Evolutionary conservation across 2,888 invertebrate genomes (phyloP), one percentile per base, ranked within the genome.

Genomic region (Latrodectus hesperus): DNA sequence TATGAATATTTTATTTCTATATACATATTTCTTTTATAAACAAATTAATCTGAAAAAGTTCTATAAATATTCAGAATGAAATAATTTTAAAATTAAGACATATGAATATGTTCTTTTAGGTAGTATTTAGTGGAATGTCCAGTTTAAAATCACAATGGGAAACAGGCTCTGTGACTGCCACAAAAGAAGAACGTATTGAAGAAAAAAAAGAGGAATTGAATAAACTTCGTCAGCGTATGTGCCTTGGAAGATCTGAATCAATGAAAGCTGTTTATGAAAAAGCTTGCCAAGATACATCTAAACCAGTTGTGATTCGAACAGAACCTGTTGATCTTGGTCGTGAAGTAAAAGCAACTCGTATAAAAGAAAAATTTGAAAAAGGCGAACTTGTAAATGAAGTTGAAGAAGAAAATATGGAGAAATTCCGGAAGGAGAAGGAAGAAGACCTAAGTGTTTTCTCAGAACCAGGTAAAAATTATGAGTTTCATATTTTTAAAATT

Each of bases 201-300:
- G 84, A 87, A 16, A 89, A 83, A 22, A 97, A 97, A 91, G 96
- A 96, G 91, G 97, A 98, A 93, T 95, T 97, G 90, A 96, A 96
- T 92, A 96, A 95, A 90, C 96, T 97, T 90, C 94, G 97, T 82
- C 96, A 96, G 91, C 93, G 96, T 74, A 93, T 97, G 38, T 97
- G 91, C 81, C 90, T 91, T 68, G 92, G 90, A 38, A 73, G 90
- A 60, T 90, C 90, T 49, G 90, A 89, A 71, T 90, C 90, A 51
- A 89, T 97, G 93, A 97, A 97, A 92, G 97, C 97, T 91, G 95
- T 96, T 94, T 97, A 97, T 92, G 97, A 97, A 91, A 96, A 97
- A 91, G 97, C 97, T 0, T 96, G 97, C 26, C 90, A 90, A 88
- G 90, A 91, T 87, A 89, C 89, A 17, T 81, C 89, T 9, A 90